Percentiles rank a stretch among this genome's conserved stretches.
Evolutionary conservation across 2,113 vertebrate species (phyloP).

Genomic region (Dasyornis broadbenti): DNA sequence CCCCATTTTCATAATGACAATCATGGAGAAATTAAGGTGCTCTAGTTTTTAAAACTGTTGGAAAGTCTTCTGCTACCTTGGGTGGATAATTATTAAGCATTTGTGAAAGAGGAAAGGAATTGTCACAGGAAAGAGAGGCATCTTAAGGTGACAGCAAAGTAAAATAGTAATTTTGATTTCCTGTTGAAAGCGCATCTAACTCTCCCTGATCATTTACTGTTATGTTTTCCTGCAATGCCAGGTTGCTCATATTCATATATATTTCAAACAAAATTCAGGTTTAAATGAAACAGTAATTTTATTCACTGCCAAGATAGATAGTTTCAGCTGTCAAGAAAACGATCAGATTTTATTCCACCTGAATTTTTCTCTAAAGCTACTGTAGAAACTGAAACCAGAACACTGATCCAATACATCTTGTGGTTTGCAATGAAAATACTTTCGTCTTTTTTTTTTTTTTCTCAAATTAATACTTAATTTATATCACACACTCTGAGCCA

Average conservation of each 20-base stretch:
- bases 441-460: neutral
- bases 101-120: neutral
- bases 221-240: neutral
- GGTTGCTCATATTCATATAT: neutral
- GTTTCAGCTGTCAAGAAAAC: neutral
- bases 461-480: neutral
- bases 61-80: neutral
- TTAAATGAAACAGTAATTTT: neutral
- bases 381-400: neutral
- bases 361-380: neutral
- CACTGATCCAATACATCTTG: neutral
- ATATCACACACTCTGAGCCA: rapidly evolving
- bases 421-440: neutral
- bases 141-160: neutral
- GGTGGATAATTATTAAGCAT: neutral
- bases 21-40: neutral
- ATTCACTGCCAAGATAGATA: neutral
- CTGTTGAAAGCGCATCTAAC: neutral
- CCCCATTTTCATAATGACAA: neutral
- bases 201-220: neutral
- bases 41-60: neutral
- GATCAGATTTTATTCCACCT: neutral
- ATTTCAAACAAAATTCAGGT: neutral
- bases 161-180: neutral
- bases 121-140: neutral